Evolutionary conservation across 2,888 invertebrate species (phyloP).

Genomic region (Drosophila incognita): DNA sequence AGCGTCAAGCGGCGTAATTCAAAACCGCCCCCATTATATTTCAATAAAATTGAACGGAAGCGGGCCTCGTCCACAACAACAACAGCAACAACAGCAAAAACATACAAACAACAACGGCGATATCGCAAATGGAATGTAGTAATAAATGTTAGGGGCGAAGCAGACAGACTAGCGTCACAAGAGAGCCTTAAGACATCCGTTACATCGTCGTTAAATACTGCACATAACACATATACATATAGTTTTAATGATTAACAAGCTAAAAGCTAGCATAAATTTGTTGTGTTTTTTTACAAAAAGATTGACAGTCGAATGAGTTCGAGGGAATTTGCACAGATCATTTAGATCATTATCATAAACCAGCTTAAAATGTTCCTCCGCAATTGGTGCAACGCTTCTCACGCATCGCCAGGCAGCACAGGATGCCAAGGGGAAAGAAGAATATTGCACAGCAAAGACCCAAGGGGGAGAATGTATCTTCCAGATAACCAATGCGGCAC

Average conservation of each 20-base stretch:
- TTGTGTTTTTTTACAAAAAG: constrained; percentile 24
- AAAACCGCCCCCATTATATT: constrained; percentile 77
- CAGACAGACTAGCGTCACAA: constrained; percentile 7
- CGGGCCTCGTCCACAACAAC: constrained; percentile 42
- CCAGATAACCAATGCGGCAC: constrained; percentile 93
- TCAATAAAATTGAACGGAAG: constrained; percentile 74
- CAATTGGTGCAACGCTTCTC: constrained; percentile 95
- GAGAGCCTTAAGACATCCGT: constrained; percentile 16
- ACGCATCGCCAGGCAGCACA: constrained; percentile 93
- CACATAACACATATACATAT: constrained; percentile 30
- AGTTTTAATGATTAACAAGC: constrained; percentile 57
- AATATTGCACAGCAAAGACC: constrained; percentile 89
- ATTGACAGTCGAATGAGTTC: constrained; percentile 39
- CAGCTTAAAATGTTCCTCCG: constrained; percentile 89
- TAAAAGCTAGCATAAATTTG: constrained; percentile 55
- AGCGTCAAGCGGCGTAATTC: constrained; percentile 58
- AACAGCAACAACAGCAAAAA: neutral
- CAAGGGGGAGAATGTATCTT: constrained; percentile 94
- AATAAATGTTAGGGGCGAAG: constrained; percentile 16
- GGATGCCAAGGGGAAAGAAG: constrained; percentile 92
- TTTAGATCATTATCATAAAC: constrained; percentile 8
- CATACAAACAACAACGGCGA: constrained; percentile 12
- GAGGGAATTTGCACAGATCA: constrained; percentile 12
- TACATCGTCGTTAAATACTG: constrained; percentile 42
- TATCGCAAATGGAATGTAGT: constrained; percentile 36